Conservation (phyloP, 2,113 vertebrate genomes). For the Corythoichthys haematopterus region DNA sequence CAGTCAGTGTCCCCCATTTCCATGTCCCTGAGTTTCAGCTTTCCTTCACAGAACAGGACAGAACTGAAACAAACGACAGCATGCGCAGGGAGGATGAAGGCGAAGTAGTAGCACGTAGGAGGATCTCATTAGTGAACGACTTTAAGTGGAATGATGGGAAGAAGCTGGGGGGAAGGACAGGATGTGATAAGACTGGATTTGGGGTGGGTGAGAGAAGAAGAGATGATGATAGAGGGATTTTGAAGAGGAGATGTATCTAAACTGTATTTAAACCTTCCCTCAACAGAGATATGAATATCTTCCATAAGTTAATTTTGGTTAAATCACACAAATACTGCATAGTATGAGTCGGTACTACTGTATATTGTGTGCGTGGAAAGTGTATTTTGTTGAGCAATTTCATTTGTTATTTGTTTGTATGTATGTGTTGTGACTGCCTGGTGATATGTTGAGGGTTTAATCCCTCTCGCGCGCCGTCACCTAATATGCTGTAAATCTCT, state of each 20-base stretch:
- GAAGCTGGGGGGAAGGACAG: constrained; percentile 56
- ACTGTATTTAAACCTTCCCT: constrained; percentile 44
- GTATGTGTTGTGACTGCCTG: too few species aligned
- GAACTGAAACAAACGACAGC: constrained; percentile 13
- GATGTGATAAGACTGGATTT: constrained; percentile 58
- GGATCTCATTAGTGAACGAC: constrained; percentile 59
- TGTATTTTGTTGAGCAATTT: too few species aligned
- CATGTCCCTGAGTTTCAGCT: not conserved
- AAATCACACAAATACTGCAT: not conserved
- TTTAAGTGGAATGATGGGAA: constrained; percentile 67
- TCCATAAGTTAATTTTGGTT: constrained; percentile 38
- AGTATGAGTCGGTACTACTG: not conserved
- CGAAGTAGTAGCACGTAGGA: constrained; percentile 15
- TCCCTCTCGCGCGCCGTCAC: too few species aligned
- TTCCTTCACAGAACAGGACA: constrained; percentile 8
- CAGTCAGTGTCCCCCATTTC: constrained; percentile 2
- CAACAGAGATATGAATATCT: constrained; percentile 25
- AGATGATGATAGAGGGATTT: constrained; percentile 35
- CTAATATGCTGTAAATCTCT: too few species aligned
- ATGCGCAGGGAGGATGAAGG: not conserved
- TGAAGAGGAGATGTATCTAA: constrained; percentile 35
- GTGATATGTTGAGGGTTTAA: too few species aligned
- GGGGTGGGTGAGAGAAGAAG: constrained; percentile 29
- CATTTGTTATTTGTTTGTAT: too few species aligned
- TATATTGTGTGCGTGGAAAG: not conserved